Evolutionary conservation across 2,888 invertebrate species (phyloP).

Genomic region (Pammene fasciana): DNA sequence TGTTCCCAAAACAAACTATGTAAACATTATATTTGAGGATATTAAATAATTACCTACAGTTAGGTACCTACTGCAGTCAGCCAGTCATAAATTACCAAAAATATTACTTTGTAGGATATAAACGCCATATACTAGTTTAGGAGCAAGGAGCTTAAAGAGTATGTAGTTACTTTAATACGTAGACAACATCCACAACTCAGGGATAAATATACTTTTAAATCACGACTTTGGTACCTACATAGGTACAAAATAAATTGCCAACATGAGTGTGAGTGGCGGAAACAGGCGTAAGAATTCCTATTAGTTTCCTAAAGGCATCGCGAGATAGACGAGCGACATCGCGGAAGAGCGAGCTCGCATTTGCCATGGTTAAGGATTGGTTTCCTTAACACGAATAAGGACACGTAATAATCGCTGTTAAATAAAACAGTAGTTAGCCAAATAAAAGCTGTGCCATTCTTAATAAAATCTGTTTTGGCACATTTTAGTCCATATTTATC

Average conservation of each 20-base stretch:
- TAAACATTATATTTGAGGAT: too few relatives aligned
- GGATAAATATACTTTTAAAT: background rate
- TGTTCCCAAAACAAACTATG: too few relatives aligned
- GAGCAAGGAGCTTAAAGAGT: too few relatives aligned
- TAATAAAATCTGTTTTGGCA: background rate
- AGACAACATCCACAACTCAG: background rate
- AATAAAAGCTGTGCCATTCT: too few relatives aligned
- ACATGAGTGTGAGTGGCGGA: conserved; percentile 23
- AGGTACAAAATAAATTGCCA: background rate
- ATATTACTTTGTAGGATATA: too few relatives aligned
- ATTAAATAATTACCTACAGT: too few relatives aligned
- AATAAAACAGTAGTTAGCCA: too few relatives aligned
- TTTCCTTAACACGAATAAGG: conserved; percentile 7
- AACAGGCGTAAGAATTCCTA: conserved; percentile 41
- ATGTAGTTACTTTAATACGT: background rate
- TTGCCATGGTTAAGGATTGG: conserved; percentile 39
- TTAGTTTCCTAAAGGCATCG: conserved; percentile 40
- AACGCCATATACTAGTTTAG: too few relatives aligned
- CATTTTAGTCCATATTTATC: background rate
- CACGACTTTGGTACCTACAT: background rate
- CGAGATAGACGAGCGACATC: conserved; percentile 39
- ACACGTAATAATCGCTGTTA: background rate
- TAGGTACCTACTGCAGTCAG: too few relatives aligned
- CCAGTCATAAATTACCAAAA: too few relatives aligned
- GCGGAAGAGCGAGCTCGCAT: conserved; percentile 41